Percentiles rank a stretch among this genome's conserved stretches.
Evolutionary conservation across 1,140 invertebrate genomes (phyloP).

Genomic region (Neuroterus valhalla): DNA sequence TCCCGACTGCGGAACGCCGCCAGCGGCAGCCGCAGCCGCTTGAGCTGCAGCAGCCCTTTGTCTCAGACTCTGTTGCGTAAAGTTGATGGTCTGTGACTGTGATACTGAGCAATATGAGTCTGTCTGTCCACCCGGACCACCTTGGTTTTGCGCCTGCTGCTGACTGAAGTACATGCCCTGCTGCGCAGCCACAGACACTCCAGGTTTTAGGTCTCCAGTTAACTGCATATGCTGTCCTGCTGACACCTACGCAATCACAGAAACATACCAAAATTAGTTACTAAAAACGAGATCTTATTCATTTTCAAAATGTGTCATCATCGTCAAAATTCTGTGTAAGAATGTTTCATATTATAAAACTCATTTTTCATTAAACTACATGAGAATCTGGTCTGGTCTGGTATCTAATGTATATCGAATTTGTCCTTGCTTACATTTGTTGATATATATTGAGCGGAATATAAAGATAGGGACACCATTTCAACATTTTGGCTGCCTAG

Average conservation of each 20-base stretch:
- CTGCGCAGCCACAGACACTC: slow-evolving; percentile 84
- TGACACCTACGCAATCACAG: slow-evolving; percentile 78
- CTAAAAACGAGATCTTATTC: too few species aligned
- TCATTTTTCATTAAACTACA: too few species aligned
- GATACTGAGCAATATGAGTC: slow-evolving; percentile 83
- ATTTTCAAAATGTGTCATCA: too few species aligned
- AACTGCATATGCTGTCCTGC: slow-evolving; percentile 87
- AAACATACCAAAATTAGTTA: neutral
- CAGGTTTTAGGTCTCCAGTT: slow-evolving; percentile 80
- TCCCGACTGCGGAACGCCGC: slow-evolving; percentile 60
- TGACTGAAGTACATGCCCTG: slow-evolving; percentile 87
- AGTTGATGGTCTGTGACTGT: slow-evolving; percentile 89
- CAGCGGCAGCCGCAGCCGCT: slow-evolving; percentile 65
- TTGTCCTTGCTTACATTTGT: too few species aligned
- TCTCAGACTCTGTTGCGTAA: slow-evolving; percentile 83
- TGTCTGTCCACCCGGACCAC: slow-evolving; percentile 70
- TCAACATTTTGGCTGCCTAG: too few species aligned
- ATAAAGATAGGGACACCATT: too few species aligned
- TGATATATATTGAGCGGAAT: too few species aligned
- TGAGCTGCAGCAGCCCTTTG: slow-evolving; percentile 72
- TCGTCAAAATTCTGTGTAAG: too few species aligned
- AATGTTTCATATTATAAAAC: too few species aligned
- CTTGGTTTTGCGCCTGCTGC: slow-evolving; percentile 71
- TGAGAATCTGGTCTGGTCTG: too few species aligned
- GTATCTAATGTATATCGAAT: too few species aligned